A percentile compares a stretch with the other conserved stretches of the same genome.
Evolutionary conservation across 2,888 invertebrate genomes (phyloP).

Genomic region (Ectemnius continuus): DNA sequence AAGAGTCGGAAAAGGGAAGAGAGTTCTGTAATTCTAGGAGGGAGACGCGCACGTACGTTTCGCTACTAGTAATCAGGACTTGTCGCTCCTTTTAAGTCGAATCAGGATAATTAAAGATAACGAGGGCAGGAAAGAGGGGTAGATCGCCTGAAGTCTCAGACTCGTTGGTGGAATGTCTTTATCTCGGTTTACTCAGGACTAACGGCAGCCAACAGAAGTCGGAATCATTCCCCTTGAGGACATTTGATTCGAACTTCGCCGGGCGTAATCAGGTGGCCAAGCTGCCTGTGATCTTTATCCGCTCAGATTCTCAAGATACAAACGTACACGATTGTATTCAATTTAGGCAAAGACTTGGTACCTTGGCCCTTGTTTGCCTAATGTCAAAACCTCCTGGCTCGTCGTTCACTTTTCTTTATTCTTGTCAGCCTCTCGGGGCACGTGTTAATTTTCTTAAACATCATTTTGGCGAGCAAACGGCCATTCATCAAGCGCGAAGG

Average conservation of each 20-base stretch:
- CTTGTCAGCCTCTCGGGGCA: neutral
- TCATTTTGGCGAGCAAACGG: neutral
- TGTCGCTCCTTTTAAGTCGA: slow-evolving; percentile 19
- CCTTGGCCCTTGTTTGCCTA: neutral
- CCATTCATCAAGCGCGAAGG: neutral
- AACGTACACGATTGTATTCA: neutral
- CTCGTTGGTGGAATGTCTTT: slow-evolving; percentile 9
- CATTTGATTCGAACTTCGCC: slow-evolving; percentile 20
- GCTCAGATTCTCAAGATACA: slow-evolving; percentile 4
- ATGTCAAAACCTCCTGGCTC: neutral
- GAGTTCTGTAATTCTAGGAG: neutral
- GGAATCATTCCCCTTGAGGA: slow-evolving; percentile 6
- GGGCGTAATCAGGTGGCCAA: slow-evolving; percentile 24
- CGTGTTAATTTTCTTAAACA: slow-evolving; percentile 1
- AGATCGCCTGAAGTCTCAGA: neutral
- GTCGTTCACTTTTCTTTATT: neutral
- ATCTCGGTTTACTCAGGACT: slow-evolving; percentile 17
- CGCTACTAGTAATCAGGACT: too few species aligned
- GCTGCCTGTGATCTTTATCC: slow-evolving; percentile 21
- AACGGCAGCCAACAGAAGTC: slow-evolving; percentile 12
- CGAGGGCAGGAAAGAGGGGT: neutral
- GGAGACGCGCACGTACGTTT: neutral
- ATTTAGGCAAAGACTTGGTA: neutral
- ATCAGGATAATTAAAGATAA: slow-evolving; percentile 18
- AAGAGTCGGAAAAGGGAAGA: slow-evolving; percentile 5